A percentile compares a stretch with the other conserved stretches of the same genome.
phyloP scores from a whole-genome alignment of 2,888 invertebrate species.

The Dermolepida albohirtum region DNA sequence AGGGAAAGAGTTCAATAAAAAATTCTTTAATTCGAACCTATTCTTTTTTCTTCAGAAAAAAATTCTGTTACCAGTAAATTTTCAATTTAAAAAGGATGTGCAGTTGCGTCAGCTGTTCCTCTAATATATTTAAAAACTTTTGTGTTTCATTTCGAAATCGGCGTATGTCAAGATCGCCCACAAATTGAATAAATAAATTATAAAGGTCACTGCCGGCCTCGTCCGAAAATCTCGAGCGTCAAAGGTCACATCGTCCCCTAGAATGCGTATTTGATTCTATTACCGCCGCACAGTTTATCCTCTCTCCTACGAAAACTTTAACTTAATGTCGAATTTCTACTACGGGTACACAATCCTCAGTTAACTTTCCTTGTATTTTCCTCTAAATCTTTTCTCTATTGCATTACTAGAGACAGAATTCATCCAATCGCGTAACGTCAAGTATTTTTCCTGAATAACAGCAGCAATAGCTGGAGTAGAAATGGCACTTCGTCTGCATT shows the following conservation, averaged over 20 bases:
- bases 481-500: slow-evolving; percentile 5
- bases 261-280: slow-evolving; percentile 6
- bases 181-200: slow-evolving; percentile 4
- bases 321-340: slow-evolving; percentile 11
- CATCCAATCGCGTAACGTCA: too few species aligned
- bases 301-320: slow-evolving; percentile 15
- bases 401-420: too few species aligned
- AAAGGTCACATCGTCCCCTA: slow-evolving; percentile 14
- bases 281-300: slow-evolving; percentile 1
- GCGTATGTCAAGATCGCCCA: background rate
- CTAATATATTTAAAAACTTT: slow-evolving; percentile 1
- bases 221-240: slow-evolving; percentile 7
- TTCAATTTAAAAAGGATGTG: too few species aligned
- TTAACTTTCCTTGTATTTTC: too few species aligned
- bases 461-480: too few species aligned
- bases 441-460: too few species aligned
- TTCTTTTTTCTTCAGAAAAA: too few species aligned
- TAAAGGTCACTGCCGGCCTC: background rate
- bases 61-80: too few species aligned
- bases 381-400: too few species aligned
- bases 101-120: background rate
- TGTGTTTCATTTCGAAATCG: background rate
- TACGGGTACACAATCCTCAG: too few species aligned
- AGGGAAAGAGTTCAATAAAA: too few species aligned
- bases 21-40: too few species aligned